Evolutionary conservation across 1,140 invertebrate species (phyloP), one percentile per base, ranked within the genome.

Genomic region (Mercenaria mercenaria): DNA sequence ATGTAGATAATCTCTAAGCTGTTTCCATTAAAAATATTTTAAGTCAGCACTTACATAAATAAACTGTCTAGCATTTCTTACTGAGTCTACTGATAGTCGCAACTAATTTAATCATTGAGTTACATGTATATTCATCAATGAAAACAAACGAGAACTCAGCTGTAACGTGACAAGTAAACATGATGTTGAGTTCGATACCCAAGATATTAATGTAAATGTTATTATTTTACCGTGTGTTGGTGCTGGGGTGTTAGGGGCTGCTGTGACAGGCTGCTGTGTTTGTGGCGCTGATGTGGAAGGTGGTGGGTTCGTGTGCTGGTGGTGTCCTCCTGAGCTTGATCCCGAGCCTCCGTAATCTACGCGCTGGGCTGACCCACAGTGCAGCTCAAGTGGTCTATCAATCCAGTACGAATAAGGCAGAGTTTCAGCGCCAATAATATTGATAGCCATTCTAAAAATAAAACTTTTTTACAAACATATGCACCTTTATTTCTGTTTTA

Each of bases 401-500:
- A 93, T 77, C 92, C 92, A 93, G 47, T 88, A 0, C 0, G 1
- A 4, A 20, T 37, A 61, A 4, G 93, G 93, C n/a, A 93, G 29
- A 0, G 85, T 89, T 8, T 89, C 85, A 13, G 47, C 52, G 23
- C 92, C 91, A 20, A 94, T 92, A 2, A 94, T 59, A 67, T 94
- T 94, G 2, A 94, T 29, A 0, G 92, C 93, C 23, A 93, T n/a
- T 82, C 93, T 94, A 81, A 29, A 59, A 90, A 37, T 61, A 39
- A 74, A 37, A 72, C n/a, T 56, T 56, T 23, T 15, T 56, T 23
- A 56, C 52, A 47, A 15, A 15, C 43, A n/a, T n/a, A n/a, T n/a
- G n/a, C n/a, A n/a, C n/a, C n/a, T n/a, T n/a, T n/a, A n/a, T n/a
- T n/a, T n/a, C n/a, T n/a, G n/a, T n/a, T n/a, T n/a, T n/a, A n/a